These are phyloP conservation scores for Botrylloides violaceus DNA, from an alignment of 23 tunicate genomes.

Conservation along the genomic window DNA sequence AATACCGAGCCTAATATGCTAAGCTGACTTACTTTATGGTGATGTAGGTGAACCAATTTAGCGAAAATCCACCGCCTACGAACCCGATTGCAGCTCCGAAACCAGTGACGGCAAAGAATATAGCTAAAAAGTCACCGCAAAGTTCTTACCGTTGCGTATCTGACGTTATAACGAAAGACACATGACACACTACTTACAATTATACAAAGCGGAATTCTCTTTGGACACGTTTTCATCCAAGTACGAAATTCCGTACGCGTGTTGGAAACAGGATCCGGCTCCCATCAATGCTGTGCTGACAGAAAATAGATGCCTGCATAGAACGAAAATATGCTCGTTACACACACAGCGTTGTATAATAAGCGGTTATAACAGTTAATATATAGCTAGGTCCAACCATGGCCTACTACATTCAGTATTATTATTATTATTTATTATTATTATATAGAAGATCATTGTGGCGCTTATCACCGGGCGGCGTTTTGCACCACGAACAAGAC, in stretches of 20 bases:
- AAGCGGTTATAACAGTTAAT: too few species aligned
- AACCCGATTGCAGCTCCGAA: constrained; percentile 33
- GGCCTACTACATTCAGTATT: too few species aligned
- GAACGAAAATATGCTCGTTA: neutral
- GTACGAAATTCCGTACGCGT: constrained; percentile 67
- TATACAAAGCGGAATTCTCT: constrained; percentile 58
- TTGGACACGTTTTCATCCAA: constrained; percentile 71
- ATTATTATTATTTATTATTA: too few species aligned
- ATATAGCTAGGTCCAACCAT: too few species aligned
- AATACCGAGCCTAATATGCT: too few species aligned
- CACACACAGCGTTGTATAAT: too few species aligned
- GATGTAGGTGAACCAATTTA: neutral
- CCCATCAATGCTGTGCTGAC: constrained; percentile 5
- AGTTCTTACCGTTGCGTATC: neutral
- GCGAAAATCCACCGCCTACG: constrained; percentile 19
- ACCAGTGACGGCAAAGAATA: constrained; percentile 17
- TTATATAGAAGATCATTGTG: too few species aligned
- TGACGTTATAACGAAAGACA: neutral
- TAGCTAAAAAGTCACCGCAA: neutral
- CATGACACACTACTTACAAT: constrained; percentile 17
- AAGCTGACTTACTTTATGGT: neutral
- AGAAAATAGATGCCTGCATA: neutral
- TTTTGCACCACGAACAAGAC: too few species aligned
- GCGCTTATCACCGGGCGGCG: too few species aligned
- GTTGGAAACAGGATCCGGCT: constrained; percentile 4